Evolutionary conservation across 2,888 invertebrate genomes (phyloP).

Genomic region (Cosmia pyralina): DNA sequence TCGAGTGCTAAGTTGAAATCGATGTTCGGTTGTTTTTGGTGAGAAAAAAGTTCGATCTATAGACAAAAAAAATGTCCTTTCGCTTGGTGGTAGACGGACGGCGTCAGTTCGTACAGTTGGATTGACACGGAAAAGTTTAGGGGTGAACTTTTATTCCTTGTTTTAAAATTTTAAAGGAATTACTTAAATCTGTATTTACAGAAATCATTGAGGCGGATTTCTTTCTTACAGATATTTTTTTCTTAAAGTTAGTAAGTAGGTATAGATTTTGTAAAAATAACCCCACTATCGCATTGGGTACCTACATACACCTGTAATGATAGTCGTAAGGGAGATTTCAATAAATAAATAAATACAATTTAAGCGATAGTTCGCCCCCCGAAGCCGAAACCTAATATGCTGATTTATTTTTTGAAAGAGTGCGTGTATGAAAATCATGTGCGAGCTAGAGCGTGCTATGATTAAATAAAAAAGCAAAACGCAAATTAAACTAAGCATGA

Average conservation of each 20-base stretch:
- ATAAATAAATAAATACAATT: too few species aligned
- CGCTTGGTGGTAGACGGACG: slow-evolving; percentile 41
- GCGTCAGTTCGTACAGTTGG: slow-evolving; percentile 38
- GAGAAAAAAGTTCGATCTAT: slow-evolving; percentile 40
- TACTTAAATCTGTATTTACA: too few species aligned
- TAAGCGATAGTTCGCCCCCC: too few species aligned
- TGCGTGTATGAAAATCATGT: background rate
- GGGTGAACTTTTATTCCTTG: slow-evolving; percentile 29
- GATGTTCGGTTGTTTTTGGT: slow-evolving; percentile 56
- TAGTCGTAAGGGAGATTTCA: too few species aligned
- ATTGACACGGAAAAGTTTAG: slow-evolving; percentile 51
- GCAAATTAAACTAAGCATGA: background rate
- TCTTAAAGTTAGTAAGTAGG: too few species aligned
- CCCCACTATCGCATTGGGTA: too few species aligned
- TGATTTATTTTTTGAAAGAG: background rate
- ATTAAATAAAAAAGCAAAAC: background rate
- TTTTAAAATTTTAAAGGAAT: slow-evolving; percentile 1
- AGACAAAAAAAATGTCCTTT: slow-evolving; percentile 44
- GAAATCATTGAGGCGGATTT: too few species aligned
- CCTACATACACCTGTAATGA: too few species aligned
- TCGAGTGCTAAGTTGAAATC: slow-evolving; percentile 65
- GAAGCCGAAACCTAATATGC: too few species aligned
- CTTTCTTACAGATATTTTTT: too few species aligned
- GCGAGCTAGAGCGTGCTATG: background rate
- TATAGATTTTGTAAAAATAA: too few species aligned